Evolutionary conservation across 2,888 invertebrate genomes (phyloP).

Genomic region (Siphlonurus alternatus): DNA sequence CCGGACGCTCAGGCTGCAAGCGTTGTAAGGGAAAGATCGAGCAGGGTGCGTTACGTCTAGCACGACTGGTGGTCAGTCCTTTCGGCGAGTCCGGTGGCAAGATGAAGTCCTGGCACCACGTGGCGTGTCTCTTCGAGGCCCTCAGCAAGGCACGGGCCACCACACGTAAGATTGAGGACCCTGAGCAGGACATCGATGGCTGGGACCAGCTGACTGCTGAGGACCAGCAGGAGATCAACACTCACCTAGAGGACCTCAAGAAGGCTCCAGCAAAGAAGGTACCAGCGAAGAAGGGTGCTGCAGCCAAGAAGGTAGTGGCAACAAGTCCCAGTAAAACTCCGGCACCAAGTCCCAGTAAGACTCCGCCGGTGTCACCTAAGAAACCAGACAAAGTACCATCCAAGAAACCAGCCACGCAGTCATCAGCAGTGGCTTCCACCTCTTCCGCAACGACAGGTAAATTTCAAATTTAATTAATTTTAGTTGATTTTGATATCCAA

Average conservation of each 20-base stretch:
- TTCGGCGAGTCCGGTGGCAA: slow-evolving; percentile 50
- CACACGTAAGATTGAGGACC: slow-evolving; percentile 63
- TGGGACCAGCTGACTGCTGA: slow-evolving; percentile 48
- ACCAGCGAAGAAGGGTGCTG: not conserved
- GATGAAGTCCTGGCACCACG: slow-evolving; percentile 76
- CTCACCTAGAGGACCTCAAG: slow-evolving; percentile 40
- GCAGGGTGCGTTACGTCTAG: slow-evolving; percentile 53
- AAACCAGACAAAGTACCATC: no score
- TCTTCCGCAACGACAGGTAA: no score
- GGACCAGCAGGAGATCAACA: slow-evolving; percentile 45
- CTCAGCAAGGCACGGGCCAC: slow-evolving; percentile 61
- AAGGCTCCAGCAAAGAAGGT: not conserved
- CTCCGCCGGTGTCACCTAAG: no score
- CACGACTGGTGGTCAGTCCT: slow-evolving; percentile 60
- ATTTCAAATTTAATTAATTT: no score
- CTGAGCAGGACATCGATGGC: slow-evolving; percentile 58
- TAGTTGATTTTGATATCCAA: no score
- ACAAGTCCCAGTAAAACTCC: no score
- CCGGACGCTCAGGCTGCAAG: slow-evolving; percentile 66
- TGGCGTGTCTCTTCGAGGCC: slow-evolving; percentile 61
- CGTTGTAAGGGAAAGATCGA: slow-evolving; percentile 68
- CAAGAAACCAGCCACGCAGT: no score
- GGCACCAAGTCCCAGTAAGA: no score
- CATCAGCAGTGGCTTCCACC: no score
- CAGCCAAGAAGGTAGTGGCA: no score